These are phyloP conservation scores for Oreortyx pictus DNA, from an alignment of 2,797 vertebrate species.

Conservation along the genomic window DNA sequence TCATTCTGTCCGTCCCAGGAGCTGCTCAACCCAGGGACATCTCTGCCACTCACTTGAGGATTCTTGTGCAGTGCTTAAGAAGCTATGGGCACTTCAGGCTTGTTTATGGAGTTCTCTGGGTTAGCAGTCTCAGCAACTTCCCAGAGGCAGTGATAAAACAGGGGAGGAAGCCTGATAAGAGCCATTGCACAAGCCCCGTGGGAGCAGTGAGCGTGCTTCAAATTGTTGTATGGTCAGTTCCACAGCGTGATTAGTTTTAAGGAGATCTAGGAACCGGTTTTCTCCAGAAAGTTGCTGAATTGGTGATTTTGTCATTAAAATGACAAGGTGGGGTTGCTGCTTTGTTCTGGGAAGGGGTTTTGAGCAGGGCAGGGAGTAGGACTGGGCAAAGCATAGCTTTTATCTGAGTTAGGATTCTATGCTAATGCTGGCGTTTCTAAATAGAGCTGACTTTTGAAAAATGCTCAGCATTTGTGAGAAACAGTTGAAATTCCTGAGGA, in stretches of 20 bases:
- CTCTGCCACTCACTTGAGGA: neutral
- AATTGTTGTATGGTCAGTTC: neutral
- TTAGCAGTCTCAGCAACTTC: conserved; percentile 27
- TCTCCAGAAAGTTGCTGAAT: neutral
- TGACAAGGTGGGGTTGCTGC: neutral
- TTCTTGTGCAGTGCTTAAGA: neutral
- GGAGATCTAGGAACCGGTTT: conserved; percentile 12
- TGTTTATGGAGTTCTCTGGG: neutral
- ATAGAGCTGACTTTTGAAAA: conserved; percentile 12
- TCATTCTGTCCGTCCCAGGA: neutral
- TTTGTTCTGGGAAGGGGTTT: conserved; percentile 47
- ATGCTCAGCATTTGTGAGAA: conserved; percentile 24
- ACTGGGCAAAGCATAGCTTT: neutral
- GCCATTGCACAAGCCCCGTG: neutral
- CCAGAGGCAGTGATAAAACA: neutral
- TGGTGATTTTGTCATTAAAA: conserved; percentile 33
- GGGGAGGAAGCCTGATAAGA: neutral
- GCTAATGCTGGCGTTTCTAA: conserved; percentile 19
- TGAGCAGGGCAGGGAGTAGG: neutral
- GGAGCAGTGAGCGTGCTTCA: conserved; percentile 2
- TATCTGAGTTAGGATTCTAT: neutral
- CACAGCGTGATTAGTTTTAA: neutral
- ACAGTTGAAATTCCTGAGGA: neutral
- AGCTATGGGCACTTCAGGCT: neutral
- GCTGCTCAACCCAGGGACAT: neutral